Conservation (phyloP, 2,113 vertebrate genomes). For the Cheilinus undulatus region DNA sequence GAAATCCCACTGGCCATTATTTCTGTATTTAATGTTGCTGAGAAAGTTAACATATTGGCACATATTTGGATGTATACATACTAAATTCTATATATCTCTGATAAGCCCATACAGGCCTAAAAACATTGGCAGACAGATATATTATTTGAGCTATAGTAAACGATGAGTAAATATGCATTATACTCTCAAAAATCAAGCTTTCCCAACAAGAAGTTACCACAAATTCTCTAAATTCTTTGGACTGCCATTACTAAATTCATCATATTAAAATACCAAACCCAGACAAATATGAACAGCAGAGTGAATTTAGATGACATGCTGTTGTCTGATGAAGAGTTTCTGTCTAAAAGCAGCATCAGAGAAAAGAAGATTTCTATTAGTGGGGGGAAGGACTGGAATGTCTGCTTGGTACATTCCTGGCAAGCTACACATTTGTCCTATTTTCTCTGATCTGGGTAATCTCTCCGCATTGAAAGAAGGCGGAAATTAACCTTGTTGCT, state of each 20-base stretch:
- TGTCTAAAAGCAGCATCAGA: background rate
- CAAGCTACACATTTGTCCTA: slow-evolving; percentile 39
- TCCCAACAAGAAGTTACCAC: background rate
- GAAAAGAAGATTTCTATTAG: background rate
- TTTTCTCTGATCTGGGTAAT: slow-evolving; percentile 62
- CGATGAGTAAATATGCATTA: no score
- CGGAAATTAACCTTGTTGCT: slow-evolving; percentile 47
- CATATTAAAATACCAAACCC: background rate
- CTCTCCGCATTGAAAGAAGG: slow-evolving; percentile 39
- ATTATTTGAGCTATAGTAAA: no score
- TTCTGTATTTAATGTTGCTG: background rate
- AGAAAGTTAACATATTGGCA: background rate
- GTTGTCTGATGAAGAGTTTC: background rate
- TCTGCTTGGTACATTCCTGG: slow-evolving; percentile 47
- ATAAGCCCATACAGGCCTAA: background rate
- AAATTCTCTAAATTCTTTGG: background rate
- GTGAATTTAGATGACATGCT: background rate
- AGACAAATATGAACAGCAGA: background rate
- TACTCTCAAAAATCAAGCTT: no score
- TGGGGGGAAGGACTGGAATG: slow-evolving; percentile 37
- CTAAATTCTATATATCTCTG: background rate
- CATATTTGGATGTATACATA: background rate
- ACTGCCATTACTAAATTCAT: background rate
- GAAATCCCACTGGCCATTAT: background rate
- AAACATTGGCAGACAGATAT: no score